Base-by-base conservation (phyloP, 2,888 invertebrate genomes). In the Maniola hyperantus region DNA sequence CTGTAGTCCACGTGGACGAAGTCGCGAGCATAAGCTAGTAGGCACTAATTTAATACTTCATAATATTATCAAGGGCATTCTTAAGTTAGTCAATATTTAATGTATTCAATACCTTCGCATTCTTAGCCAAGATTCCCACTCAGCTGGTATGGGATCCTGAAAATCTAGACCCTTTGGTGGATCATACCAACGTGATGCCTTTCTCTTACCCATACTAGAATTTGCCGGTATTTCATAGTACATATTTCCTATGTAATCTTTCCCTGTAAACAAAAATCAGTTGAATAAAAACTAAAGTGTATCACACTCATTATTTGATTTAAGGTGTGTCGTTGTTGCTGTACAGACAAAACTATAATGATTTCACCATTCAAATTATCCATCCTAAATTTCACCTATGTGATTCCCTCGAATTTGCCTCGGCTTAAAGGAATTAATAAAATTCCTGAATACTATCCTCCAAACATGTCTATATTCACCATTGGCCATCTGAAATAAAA, bases 111-210 rank as follows among this genome's bases (percentile, higher is more conserved):
- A 93, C 85, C 94, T 93, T 74, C 95, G 87, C 73, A 94, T 93
- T 73, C 97, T 91, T 57, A 98, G 86, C 97, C 97, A 98, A 7
- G 97, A 93, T 80, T 97, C 97, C 98, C 98, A 98, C 86, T 97
- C 97, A 0, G 96, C 94, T 0, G 97, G 96, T 75, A 97, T 80
- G 77, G 96, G 96, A 79, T 95, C 94, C 71, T 95, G 93, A 75
- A 96, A 96, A 68, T 95, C 94, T 51, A 93, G 91, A 18, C 94
- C 93, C 54, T 92, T 89, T 0, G 91, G 84, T 0, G 97, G 96
- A 71, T 94, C 94, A 85, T 96, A 97, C 95, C 95, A 97, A 60
- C 97, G 89, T 0, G 93, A 92, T 0, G 95, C 80, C 72, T 93
- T 95, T 57, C 95, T 93, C 82, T 95, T 95, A 0, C 95, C 95